Evolutionary conservation across 2,888 invertebrate genomes (phyloP), one percentile per base, ranked within the genome.

Genomic region (Mesoligia furuncula): DNA sequence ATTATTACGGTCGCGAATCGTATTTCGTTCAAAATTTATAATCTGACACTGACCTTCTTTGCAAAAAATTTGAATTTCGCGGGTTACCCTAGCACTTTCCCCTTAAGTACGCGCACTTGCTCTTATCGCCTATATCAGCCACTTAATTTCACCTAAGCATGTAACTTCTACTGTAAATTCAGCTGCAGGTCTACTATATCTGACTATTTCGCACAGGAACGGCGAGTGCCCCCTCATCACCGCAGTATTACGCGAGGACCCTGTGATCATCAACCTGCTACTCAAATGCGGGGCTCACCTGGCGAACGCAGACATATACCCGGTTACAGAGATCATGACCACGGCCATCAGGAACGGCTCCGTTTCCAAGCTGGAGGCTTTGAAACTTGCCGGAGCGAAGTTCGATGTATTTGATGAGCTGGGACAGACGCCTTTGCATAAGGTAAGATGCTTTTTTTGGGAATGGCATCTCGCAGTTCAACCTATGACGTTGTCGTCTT

Each of bases 261-360:
- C 97, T 27, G 96, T 97, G 65, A 97, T 98, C 17, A 98, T 99
- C 73, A 94, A 97, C 39, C 86, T 98, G 2, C 95, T 99, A 0
- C 94, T 97, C 20, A 97, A 97, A 87, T 98, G 98, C 86, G 99
- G 99, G 0, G 98, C 98, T 2, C 98, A 98, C 89, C 92, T 98
- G 39, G 97, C 97, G 1, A 97, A 97, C 15, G 97, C 97, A 0
- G 96, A 96, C 81, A 94, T 97, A 0, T 95, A 97, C 48, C 93
- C 97, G 1, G 93, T 98, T 0, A 98, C 98, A 0, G 98, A 98
- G 85, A 97, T 98, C 88, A 93, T 98, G 73, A 98, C 98, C 11
- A 90, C 96, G 0, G 98, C 98, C 0, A 98, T 98, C 0, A 97
- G 97, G 4, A 95, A 95, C 17, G 98, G 98, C 0, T 96, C 97